Evolutionary conservation across 2,797 vertebrate genomes (phyloP).

Genomic region (Eulemur rubriventer): DNA sequence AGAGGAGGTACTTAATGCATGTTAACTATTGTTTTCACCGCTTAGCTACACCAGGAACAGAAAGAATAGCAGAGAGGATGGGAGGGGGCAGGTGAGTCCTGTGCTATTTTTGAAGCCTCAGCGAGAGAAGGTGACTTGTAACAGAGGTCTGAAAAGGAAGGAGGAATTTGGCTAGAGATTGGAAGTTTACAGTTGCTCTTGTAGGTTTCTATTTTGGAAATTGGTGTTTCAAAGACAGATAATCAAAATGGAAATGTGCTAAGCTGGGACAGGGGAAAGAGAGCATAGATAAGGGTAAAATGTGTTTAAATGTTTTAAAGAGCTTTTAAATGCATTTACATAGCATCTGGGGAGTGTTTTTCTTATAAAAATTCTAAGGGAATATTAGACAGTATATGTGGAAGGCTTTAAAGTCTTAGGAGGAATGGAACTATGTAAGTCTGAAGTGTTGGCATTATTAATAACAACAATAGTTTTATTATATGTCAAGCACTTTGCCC

Average conservation of each 20-base stretch:
- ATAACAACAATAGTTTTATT: not conserved
- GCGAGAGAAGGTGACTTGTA: not conserved
- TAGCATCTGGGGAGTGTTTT: not conserved
- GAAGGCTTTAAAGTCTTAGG: conserved; percentile 25
- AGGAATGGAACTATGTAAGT: not conserved
- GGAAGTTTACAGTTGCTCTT: not conserved
- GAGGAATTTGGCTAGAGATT: not conserved
- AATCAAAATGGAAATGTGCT: conserved; percentile 38
- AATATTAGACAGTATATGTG: not conserved
- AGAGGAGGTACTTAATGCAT: not conserved
- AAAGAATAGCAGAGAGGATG: not conserved
- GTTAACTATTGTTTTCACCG: not conserved
- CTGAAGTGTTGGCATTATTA: not conserved
- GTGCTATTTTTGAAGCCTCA: not conserved
- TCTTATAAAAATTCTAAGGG: not conserved
- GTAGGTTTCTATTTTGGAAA: not conserved
- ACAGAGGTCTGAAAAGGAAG: not conserved
- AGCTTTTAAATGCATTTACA: not conserved
- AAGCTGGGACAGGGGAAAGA: not conserved
- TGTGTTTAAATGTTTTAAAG: not conserved
- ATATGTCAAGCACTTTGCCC: not conserved
- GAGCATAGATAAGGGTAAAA: not conserved
- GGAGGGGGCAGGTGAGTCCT: not conserved
- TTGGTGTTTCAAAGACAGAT: not conserved
- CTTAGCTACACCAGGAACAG: not conserved